Base-by-base conservation (phyloP, 2,888 invertebrate species). In the Meloe dianella region DNA sequence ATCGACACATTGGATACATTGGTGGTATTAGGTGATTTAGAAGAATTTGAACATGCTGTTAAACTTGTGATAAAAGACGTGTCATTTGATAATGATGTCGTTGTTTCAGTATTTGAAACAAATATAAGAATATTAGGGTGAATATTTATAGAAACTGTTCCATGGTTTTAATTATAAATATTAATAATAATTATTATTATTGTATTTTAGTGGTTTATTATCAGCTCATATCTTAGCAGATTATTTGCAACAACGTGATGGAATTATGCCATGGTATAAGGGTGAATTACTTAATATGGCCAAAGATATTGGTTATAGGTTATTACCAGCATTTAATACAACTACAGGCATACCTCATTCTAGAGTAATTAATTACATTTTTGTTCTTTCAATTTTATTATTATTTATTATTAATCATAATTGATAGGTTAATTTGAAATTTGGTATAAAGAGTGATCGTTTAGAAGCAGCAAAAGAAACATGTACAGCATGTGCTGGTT, bases 261-360 rank as follows among this genome's bases (percentile, higher is more conserved):
- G 90, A 32, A 87, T 89, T 60, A 88, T 95, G 86, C 86, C 86
- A 54, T 95, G 95, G 95, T 96, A 96, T 81, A 88, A 90, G 76
- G 94, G 94, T 10, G 95, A 98, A 84, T 85, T 98, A 69, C 86
- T 98, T 24, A 86, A 87, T 57, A 91, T 96, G 91, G 98, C 98
- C 0, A 92, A 93, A 81, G 97, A 99, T 82, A 86, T 98, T 63
- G 98, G 97, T 4, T 92, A 92, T 80, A 87, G 97, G 71, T 87
- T 98, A 64, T 84, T 99, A 69, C 98, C 98, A n/a, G 97, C 98
- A 4, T 99, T 99, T 83, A 98, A 98, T 83, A 97, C 98, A 0
- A 92, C 96, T 4, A 98, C 98, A 0, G 98, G 98, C 57, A 94
- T 98, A 80, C 98, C 98, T 10, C 95, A 96, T 84, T 94, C 97